Conservation (phyloP, 1,140 invertebrate genomes). For the Procambarus virginalis region DNA sequence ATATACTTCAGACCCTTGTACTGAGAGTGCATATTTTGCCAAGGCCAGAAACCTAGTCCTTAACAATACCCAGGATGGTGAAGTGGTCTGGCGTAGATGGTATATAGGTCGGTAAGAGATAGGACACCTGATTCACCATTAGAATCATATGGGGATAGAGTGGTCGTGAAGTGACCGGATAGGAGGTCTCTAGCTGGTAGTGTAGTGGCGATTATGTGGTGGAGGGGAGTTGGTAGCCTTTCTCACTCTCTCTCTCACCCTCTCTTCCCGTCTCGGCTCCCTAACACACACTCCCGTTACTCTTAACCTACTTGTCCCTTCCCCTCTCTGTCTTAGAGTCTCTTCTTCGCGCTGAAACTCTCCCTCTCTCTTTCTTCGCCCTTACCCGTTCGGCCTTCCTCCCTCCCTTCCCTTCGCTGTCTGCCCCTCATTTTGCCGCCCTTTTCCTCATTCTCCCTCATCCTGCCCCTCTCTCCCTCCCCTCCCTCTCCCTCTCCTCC, state of each 20-base stretch:
- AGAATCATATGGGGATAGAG: neutral
- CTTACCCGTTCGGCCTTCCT: neutral
- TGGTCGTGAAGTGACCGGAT: neutral
- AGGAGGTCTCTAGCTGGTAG: neutral
- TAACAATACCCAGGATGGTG: neutral
- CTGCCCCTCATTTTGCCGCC: neutral
- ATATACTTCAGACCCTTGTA: too few species aligned
- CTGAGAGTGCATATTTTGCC: too few species aligned
- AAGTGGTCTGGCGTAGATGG: neutral
- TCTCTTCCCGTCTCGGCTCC: too few species aligned
- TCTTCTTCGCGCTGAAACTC: too few species aligned
- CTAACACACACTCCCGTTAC: too few species aligned
- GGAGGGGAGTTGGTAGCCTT: neutral
- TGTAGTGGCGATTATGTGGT: neutral
- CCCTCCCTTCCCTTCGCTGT: neutral
- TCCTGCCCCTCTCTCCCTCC: neutral
- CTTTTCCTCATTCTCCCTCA: neutral
- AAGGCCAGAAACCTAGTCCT: too few species aligned
- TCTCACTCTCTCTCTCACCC: too few species aligned
- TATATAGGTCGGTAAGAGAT: neutral
- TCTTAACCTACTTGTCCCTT: too few species aligned
- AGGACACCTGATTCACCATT: too few species aligned
- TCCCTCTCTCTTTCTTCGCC: neutral
- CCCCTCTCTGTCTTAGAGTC: too few species aligned
- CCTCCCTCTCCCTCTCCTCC: constrained; percentile 2